A percentile compares a stretch with the other conserved stretches of the same genome.
Evolutionary conservation across 1,140 invertebrate species (phyloP).

Genomic region (Gryon sp.): DNA sequence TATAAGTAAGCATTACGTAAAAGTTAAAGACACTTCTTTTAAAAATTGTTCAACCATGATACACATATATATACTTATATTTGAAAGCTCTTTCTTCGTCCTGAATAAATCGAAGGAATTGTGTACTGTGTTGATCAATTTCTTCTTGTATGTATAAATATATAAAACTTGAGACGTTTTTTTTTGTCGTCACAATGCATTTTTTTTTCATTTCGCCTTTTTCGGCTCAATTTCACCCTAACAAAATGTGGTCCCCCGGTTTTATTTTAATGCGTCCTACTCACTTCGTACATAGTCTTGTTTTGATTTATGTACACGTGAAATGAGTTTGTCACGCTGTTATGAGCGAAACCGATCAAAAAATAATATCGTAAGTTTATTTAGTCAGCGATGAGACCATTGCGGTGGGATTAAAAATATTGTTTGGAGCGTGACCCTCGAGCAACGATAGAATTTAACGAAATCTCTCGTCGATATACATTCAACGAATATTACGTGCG

Average conservation of each 20-base stretch:
- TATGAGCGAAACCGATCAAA: slow-evolving; percentile 69
- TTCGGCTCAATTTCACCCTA: slow-evolving; percentile 69
- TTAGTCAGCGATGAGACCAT: slow-evolving; percentile 69
- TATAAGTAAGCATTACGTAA: slow-evolving; percentile 46
- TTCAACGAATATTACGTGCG: slow-evolving; percentile 8
- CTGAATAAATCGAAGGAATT: no score
- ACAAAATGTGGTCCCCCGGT: slow-evolving; percentile 64
- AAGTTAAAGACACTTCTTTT: slow-evolving; percentile 36
- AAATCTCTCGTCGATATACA: slow-evolving; percentile 25
- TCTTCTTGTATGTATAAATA: no score
- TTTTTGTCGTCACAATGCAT: slow-evolving; percentile 30
- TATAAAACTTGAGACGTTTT: no score
- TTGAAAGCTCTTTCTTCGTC: no score
- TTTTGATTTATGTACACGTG: slow-evolving; percentile 64
- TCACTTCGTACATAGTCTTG: slow-evolving; percentile 44
- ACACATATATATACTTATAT: slow-evolving; percentile 12
- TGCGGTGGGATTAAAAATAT: slow-evolving; percentile 76
- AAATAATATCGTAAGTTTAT: slow-evolving; percentile 78
- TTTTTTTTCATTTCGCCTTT: no score
- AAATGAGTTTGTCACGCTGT: slow-evolving; percentile 54
- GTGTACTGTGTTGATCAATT: no score
- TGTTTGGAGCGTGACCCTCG: slow-evolving; percentile 74
- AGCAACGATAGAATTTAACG: slow-evolving; percentile 65
- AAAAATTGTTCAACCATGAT: slow-evolving; percentile 23
- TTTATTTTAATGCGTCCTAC: slow-evolving; percentile 54